These are phyloP conservation scores for Diaphora mendica DNA, from an alignment of 2,888 invertebrate genomes.

Conservation along the genomic window DNA sequence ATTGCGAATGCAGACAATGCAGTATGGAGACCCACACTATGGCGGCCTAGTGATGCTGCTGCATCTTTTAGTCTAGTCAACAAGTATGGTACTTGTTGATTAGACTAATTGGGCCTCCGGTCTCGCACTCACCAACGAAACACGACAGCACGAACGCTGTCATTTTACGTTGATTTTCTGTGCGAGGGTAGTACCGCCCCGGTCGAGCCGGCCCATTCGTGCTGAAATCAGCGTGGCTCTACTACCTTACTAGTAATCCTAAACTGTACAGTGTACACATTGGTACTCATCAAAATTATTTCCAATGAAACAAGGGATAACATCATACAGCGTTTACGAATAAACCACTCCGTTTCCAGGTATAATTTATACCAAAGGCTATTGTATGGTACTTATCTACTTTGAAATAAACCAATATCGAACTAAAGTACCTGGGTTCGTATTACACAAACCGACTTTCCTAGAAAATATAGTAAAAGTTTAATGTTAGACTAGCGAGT, in stretches of 20 bases:
- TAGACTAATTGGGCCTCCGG: too few relatives aligned
- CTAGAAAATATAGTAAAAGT: not conserved
- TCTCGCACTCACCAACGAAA: too few relatives aligned
- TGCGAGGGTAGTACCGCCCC: too few relatives aligned
- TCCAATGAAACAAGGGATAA: constrained; percentile 14
- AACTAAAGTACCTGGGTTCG: not conserved
- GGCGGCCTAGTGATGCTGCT: too few relatives aligned
- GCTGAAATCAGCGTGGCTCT: too few relatives aligned
- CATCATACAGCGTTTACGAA: constrained; percentile 8
- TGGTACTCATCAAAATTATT: constrained; percentile 20
- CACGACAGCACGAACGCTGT: too few relatives aligned
- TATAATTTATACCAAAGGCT: constrained; percentile 3
- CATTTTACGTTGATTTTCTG: too few relatives aligned
- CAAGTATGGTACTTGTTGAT: too few relatives aligned
- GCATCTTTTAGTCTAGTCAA: too few relatives aligned
- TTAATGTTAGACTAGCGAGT: not conserved
- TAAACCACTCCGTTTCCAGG: not conserved
- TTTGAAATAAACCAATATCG: constrained; percentile 6
- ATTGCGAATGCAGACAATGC: too few relatives aligned
- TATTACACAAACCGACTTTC: not conserved
- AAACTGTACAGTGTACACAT: constrained; percentile 7
- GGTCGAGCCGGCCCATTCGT: too few relatives aligned
- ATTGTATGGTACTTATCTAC: not conserved
- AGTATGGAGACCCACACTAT: too few relatives aligned
- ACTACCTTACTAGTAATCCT: constrained; percentile 19